Evolutionary conservation across 1,140 invertebrate species (phyloP), one percentile per base, ranked within the genome.

Genomic region (Araneus ventricosus): DNA sequence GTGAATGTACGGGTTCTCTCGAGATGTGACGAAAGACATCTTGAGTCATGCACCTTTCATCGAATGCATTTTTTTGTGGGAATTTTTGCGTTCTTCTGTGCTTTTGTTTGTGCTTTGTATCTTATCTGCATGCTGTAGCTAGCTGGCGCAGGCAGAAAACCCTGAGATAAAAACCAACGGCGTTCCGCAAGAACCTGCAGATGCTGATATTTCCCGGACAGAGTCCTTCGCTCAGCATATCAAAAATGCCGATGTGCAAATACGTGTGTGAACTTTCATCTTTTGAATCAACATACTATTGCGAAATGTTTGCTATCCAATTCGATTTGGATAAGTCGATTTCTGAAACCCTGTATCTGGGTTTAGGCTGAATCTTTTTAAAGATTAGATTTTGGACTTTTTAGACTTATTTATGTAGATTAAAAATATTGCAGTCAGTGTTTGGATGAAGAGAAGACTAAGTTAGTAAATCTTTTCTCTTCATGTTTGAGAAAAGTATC

Each of bases 241-340:
- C 57, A 61, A 61, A 61, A n/a, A 34, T 37, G 59, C 85, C 57
- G 85, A 59, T 87, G 85, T n/a, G 52, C 30, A 61, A 87, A 87
- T 61, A 87, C 7, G 17, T 85, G 24, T 3, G 17, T 87, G 85
- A 37, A 87, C 85, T 87, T 87, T 87, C 52, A 63, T 87, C 57
- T 87, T 63, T 27, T 57, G 39, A 84, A 10, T 87, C 34, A 87
- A 61, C 59, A 34, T 61, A n/a, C 4, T 61, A 7, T 63, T 87
- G 17, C 3, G 41, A 87, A 59, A 63, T 63, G 39, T 87, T 87
- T 59, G 57, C 27, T 87, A 39, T 34, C 80, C 80, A 20, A 37
- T 59, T 61, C 52, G n/a, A 52, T 84, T 52, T 24, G 8, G 20
- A 14, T 45, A 0, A 10, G 7, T 52, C 20, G 10, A 45, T 45